These are phyloP conservation scores for Teleopsis dalmanni DNA, from an alignment of 1,140 invertebrate genomes.

Conservation along the genomic window DNA sequence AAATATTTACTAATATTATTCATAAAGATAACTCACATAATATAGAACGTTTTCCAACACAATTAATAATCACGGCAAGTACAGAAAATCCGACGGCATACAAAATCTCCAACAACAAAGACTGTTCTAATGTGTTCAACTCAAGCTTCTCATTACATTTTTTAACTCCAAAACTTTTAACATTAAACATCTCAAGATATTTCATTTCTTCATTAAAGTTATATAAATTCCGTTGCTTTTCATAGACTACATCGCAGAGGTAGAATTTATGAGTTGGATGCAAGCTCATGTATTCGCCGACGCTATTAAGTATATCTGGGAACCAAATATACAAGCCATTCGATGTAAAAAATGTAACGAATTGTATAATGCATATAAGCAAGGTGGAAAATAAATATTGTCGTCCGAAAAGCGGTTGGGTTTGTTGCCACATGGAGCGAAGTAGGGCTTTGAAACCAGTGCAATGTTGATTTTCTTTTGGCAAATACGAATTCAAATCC, in stretches of 20 bases:
- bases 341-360: slow-evolving; percentile 17
- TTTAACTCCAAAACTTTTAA: not conserved
- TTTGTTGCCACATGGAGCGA: slow-evolving; percentile 45
- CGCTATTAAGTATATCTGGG: slow-evolving; percentile 16
- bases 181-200: not conserved
- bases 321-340: slow-evolving; percentile 24
- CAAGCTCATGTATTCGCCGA: slow-evolving; percentile 11
- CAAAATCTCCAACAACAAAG: slow-evolving; percentile 15
- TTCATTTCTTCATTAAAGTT: slow-evolving; percentile 6
- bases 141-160: slow-evolving; percentile 16
- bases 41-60: slow-evolving; percentile 15
- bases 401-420: slow-evolving; percentile 44
- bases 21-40: slow-evolving; percentile 14
- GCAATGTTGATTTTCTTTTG: slow-evolving; percentile 8
- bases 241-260: slow-evolving; percentile 17
- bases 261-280: slow-evolving; percentile 10
- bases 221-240: slow-evolving; percentile 6
- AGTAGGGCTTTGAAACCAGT: not conserved
- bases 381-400: slow-evolving; percentile 45
- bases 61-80: slow-evolving; percentile 15
- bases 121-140: slow-evolving; percentile 15
- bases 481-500: slow-evolving; percentile 7
- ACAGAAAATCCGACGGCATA: slow-evolving; percentile 18
- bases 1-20: not conserved
- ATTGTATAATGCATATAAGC: slow-evolving; percentile 17